These are phyloP conservation scores for Dasysyrphus albostriatus DNA, from an alignment of 2,888 invertebrate species.

Conservation along the genomic window DNA sequence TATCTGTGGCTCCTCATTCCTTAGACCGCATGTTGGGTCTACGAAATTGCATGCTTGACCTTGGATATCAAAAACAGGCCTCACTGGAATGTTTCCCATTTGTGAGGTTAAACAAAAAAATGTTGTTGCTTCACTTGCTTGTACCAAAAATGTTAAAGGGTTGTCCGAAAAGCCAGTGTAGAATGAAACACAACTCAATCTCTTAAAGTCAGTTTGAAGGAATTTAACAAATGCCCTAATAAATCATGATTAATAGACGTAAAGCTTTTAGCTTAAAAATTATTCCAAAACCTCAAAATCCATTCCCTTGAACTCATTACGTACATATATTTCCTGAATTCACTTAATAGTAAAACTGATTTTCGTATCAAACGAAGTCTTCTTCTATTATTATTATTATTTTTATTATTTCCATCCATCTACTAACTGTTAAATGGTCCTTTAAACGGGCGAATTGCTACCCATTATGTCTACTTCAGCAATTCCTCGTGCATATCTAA, in stretches of 20 bases:
- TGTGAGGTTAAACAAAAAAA: no score
- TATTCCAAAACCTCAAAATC: background rate
- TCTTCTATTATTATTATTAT: background rate
- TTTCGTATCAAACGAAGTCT: background rate
- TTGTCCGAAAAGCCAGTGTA: no score
- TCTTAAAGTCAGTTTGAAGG: no score
- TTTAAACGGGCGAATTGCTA: constrained; percentile 24
- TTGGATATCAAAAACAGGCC: no score
- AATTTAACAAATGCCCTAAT: background rate
- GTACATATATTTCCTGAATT: background rate
- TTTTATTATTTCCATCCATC: background rate
- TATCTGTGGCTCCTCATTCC: no score
- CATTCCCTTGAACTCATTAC: no score
- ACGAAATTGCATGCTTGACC: no score
- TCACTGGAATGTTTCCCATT: no score
- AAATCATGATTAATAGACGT: background rate
- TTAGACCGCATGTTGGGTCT: no score
- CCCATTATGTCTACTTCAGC: constrained; percentile 25
- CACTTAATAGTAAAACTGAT: background rate
- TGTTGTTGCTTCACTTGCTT: no score
- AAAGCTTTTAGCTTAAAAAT: background rate
- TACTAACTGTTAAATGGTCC: constrained; percentile 37
- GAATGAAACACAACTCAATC: no score
- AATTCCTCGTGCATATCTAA: constrained; percentile 19
- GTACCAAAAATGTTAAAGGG: no score